Evolutionary conservation across 2,888 invertebrate genomes (phyloP), one percentile per base, ranked within the genome.

Genomic region (Eilema caniola): DNA sequence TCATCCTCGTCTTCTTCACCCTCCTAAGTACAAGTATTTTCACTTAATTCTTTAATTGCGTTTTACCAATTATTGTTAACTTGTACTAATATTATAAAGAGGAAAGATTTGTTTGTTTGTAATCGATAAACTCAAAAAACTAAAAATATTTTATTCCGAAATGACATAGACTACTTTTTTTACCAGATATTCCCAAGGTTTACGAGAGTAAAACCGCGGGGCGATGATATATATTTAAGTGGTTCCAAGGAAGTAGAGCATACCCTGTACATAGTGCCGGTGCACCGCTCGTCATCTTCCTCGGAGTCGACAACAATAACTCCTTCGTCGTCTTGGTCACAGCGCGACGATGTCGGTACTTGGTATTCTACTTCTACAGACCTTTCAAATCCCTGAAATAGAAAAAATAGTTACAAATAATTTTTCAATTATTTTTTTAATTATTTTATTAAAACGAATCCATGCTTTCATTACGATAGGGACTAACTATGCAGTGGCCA

Each of bases 321-420:
- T 24, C 96, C 96, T 79, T 98, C 98, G 86, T 98, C 98, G 84
- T 98, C 97, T 87, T 98, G 98, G 88, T 98, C 98, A 72, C 98
- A 96, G 84, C 98, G 98, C 37, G 98, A 98, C 28, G 98, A 98
- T 0, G 98, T 98, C 11, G 98, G 98, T 71, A 98, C 98, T 93
- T 98, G 97, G 87, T 97, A 97, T 86, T 98, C 97, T n/a, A 97
- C 97, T 85, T 97, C 97, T 62, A 96, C 96, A 3, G 96, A 96
- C 76, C 96, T 95, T 71, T 96, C 96, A 80, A 97, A 96, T 66
- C 96, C 96, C 92, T 95, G 76, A 65, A 75, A 70, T 11, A 24
- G 10, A 41, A 24, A 24, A 57, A 24, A 14, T 59, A 25, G 24
- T 24, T 23, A 59, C 14, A 25, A n/a, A 53, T 20, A 47, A 24